phyloP scores from a whole-genome alignment of 2,113 vertebrate genomes.

The Setophaga coronata region DNA sequence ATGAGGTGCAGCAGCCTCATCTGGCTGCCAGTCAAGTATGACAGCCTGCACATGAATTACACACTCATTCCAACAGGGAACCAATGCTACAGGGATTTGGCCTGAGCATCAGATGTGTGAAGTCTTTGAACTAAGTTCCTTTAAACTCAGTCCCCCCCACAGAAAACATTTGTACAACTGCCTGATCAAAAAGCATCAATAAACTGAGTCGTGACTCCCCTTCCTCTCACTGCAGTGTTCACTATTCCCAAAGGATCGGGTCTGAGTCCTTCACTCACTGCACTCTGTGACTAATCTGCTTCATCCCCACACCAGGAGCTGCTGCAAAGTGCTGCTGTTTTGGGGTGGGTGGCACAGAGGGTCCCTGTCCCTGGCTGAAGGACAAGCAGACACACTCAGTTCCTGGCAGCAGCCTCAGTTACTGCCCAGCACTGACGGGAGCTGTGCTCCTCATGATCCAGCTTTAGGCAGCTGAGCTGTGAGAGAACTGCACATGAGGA shows the following conservation, averaged over 20 bases:
- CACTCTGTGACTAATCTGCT: neutral
- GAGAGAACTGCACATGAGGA: neutral
- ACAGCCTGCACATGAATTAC: neutral
- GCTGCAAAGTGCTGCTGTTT: neutral
- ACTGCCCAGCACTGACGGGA: neutral
- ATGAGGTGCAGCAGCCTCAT: conserved; percentile 17
- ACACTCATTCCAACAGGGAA: neutral
- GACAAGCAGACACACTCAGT: neutral
- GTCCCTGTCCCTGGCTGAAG: neutral
- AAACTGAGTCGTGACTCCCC: neutral
- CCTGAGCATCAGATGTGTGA: neutral
- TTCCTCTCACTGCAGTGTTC: neutral
- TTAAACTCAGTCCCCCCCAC: neutral
- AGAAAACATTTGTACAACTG: neutral
- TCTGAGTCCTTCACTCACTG: neutral
- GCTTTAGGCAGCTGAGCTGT: neutral
- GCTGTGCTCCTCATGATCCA: neutral
- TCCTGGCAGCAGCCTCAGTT: neutral
- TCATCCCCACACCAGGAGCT: neutral
- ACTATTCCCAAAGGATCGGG: neutral
- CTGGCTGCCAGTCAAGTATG: neutral
- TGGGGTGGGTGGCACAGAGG: neutral
- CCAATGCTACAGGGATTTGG: neutral
- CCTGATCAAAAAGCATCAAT: neutral
- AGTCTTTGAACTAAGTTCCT: conserved; percentile 28